Base-by-base conservation (phyloP, 2,113 vertebrate species). In the Illadopsis cleaveri region DNA sequence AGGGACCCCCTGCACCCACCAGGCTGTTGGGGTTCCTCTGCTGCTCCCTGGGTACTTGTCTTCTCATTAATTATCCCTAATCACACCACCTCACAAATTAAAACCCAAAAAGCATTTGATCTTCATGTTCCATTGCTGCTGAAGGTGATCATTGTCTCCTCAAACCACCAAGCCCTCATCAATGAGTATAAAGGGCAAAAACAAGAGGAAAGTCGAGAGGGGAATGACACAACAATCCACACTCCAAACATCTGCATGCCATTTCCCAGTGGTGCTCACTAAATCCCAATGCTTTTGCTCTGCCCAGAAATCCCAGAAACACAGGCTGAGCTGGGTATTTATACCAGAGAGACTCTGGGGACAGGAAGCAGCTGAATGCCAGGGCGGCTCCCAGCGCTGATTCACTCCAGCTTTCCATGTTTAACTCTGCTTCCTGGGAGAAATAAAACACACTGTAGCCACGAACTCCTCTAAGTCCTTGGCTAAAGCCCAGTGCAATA, bases 231-330 rank as follows among this genome's bases (percentile, higher is more conserved):
- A 60, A 40, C 18, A 61, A 53, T 8, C 28, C 12, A 7, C 21
- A 57, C 35, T 50, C 48, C 5, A 2, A 48, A 35, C 23, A 71
- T 65, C 42, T 83, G 82, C 90, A 65, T 94, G 72, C 56, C 44
- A 60, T 54, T 82, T 68, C 50, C 33, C 82, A 66, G 72, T 1
- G 4, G 35, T 17, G 37, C 87, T 82, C 76, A 31, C 51, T 91
- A 73, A 86, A 80, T 70, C 62, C 79, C 28, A 88, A 30, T 0
- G 0, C 56, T 87, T 91, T 79, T 89, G 57, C 47, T 85, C 48
- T 80, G 78, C 77, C 53, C 87, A 91, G 84, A 85, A 95, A 85
- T 45, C 50, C 75, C 86, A 82, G 89, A 87, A 93, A 54, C 61
- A 57, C 58, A 57, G 73, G 57, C 78, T 65, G 61, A 62, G 44